Evolutionary conservation across 2,113 vertebrate genomes (phyloP).

Genomic region (Pogona vitticeps): DNA sequence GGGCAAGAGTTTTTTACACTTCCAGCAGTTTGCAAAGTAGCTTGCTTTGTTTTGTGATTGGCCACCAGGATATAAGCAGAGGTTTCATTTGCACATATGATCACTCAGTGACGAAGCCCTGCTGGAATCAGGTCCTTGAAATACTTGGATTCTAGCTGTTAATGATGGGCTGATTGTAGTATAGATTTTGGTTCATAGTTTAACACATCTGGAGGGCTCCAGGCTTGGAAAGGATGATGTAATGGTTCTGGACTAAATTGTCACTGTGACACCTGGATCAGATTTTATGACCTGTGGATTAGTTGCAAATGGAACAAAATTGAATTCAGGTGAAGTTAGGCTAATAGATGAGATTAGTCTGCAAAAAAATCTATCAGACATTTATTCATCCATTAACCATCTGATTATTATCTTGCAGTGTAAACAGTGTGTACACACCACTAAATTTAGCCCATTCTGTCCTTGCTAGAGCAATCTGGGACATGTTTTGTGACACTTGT

Average conservation of each 20-base stretch:
- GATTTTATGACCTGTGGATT: neutral
- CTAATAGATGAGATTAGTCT: neutral
- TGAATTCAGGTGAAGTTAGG: neutral
- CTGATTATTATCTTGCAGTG: neutral
- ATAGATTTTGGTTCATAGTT: neutral
- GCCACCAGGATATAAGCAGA: no score
- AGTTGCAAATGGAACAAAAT: neutral
- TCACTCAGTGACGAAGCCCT: no score
- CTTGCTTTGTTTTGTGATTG: no score
- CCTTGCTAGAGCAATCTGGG: neutral
- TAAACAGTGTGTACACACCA: neutral
- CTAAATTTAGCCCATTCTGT: neutral
- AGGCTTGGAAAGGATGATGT: neutral
- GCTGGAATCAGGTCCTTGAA: no score
- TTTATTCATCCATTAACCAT: neutral
- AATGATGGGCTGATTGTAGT: no score
- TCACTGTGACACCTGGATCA: neutral
- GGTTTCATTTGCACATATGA: no score
- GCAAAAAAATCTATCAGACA: neutral
- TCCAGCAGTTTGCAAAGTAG: no score
- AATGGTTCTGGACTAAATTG: no score
- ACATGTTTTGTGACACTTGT: neutral
- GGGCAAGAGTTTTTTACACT: no score
- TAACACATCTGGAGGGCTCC: neutral
- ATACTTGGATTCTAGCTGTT: no score